Evolutionary conservation across 2,888 invertebrate genomes (phyloP).

Genomic region (Pasiphila rectangulata): DNA sequence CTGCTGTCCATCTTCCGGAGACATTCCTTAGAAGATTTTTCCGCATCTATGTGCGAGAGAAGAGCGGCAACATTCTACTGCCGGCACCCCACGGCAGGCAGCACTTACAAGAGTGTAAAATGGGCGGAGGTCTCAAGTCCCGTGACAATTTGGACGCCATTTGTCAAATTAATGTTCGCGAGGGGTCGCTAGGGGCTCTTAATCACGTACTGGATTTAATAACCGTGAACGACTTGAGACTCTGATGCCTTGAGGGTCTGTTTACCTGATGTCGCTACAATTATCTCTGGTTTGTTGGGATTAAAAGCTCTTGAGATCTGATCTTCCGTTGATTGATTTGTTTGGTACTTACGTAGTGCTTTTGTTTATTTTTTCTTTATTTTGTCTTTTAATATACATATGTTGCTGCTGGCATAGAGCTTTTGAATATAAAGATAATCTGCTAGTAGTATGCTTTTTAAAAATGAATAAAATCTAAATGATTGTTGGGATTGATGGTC

Average conservation of each 20-base stretch:
- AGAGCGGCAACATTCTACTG: no score
- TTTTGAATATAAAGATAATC: no score
- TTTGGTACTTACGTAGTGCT: neutral
- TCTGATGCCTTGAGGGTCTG: constrained; percentile 16
- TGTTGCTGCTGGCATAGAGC: no score
- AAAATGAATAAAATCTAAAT: no score
- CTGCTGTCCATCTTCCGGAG: no score
- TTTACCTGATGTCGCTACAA: constrained; percentile 22
- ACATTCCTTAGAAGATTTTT: no score
- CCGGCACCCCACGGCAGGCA: constrained; percentile 18
- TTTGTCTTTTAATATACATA: no score
- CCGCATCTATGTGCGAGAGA: no score
- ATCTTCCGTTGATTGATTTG: no score
- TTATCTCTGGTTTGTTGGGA: constrained; percentile 26
- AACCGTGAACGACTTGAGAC: constrained; percentile 27
- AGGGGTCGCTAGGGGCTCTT: constrained; percentile 32
- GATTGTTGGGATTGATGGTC: no score
- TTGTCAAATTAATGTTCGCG: constrained; percentile 48
- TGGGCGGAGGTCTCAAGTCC: constrained; percentile 53
- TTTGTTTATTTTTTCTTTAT: neutral
- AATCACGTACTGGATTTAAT: constrained; percentile 33
- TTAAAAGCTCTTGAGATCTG: constrained; percentile 6
- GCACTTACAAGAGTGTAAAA: constrained; percentile 30
- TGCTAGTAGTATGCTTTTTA: no score
- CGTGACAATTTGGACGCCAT: constrained; percentile 51